phyloP scores from a whole-genome alignment of 2,888 invertebrate genomes.

The Limnephilus auricula region DNA sequence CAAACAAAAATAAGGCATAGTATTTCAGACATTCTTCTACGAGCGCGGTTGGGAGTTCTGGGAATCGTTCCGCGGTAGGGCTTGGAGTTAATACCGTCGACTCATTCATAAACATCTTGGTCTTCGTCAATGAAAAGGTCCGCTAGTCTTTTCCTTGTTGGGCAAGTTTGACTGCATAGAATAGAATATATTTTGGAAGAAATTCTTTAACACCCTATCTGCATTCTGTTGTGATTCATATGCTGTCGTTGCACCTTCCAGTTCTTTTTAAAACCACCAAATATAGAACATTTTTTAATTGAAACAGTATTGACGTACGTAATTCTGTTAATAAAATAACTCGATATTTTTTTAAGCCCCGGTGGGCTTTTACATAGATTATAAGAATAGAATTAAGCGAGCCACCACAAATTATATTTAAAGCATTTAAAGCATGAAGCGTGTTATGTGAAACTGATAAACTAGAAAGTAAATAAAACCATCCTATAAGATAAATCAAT shows the following conservation, averaged over 20 bases:
- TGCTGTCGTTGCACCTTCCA: not conserved
- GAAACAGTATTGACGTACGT: not conserved
- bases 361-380: too few species aligned
- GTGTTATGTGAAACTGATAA: too few species aligned
- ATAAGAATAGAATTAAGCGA: too few species aligned
- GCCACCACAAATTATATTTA: too few species aligned
- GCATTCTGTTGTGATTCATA: not conserved
- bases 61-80: constrained; percentile 9
- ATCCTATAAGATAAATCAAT: too few species aligned
- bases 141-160: not conserved
- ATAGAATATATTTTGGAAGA: not conserved
- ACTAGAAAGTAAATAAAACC: too few species aligned
- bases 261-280: too few species aligned
- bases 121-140: not conserved
- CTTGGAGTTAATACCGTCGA: constrained; percentile 9
- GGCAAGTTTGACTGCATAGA: not conserved
- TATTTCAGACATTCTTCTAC: constrained; percentile 16
- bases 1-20: constrained; percentile 2
- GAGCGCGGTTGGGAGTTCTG: constrained; percentile 13
- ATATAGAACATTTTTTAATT: too few species aligned
- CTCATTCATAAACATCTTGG: constrained; percentile 22
- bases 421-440: too few species aligned
- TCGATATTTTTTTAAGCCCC: too few species aligned
- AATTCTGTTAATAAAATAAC: not conserved
- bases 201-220: not conserved